A percentile compares a stretch with the other conserved stretches of the same genome.
Conservation (phyloP, 2,888 invertebrate genomes). For the Phasia obesa region DNA sequence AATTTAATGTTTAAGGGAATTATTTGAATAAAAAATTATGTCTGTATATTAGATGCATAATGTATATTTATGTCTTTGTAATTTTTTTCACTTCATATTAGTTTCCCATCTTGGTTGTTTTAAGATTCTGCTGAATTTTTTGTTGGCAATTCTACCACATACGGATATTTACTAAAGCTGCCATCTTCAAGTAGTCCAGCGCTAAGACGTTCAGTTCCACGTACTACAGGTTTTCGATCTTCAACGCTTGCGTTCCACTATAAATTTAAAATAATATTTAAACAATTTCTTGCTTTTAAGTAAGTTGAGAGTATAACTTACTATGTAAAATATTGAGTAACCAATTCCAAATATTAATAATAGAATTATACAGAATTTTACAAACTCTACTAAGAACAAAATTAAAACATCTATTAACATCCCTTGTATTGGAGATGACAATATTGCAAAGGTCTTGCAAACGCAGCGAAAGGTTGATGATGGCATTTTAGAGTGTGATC, state of each 20-base stretch:
- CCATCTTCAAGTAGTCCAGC: constrained; percentile 43
- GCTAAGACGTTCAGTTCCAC: constrained; percentile 18
- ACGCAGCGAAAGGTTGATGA: neutral
- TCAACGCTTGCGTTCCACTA: constrained; percentile 2
- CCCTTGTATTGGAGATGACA: neutral
- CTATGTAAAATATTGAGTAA: constrained; percentile 42
- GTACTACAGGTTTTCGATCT: neutral
- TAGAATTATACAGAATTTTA: constrained; percentile 44
- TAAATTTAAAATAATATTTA: neutral
- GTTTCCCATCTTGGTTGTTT: neutral
- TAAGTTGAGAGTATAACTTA: constrained; percentile 30
- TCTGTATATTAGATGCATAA: no score
- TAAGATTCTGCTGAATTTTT: constrained; percentile 35
- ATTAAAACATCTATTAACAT: neutral
- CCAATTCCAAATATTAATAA: constrained; percentile 33
- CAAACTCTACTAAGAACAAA: constrained; percentile 6
- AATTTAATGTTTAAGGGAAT: neutral
- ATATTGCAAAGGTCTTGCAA: neutral
- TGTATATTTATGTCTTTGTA: neutral
- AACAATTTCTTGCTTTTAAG: neutral
- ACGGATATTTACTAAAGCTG: constrained; percentile 57
- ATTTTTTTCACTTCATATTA: neutral
- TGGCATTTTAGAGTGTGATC: constrained; percentile 19
- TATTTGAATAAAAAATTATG: no score
- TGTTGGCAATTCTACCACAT: constrained; percentile 48